Conservation (phyloP, 2,888 invertebrate species). For the Parnassius orleans region DNA sequence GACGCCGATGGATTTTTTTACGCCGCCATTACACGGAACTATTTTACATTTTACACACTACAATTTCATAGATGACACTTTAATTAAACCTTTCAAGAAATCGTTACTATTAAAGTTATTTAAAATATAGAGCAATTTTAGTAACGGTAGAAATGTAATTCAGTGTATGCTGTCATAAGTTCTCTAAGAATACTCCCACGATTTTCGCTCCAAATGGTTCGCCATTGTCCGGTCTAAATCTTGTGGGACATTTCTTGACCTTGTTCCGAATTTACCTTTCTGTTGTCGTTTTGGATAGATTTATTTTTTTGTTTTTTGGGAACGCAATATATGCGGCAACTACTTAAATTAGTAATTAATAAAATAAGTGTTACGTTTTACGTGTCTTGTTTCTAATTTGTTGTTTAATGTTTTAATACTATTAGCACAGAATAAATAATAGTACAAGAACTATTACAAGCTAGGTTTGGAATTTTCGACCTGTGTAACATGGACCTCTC, state of each 20-base stretch:
- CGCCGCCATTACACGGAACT: too few species aligned
- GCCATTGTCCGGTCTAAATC: conserved; percentile 62
- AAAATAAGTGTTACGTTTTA: background rate
- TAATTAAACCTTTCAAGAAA: background rate
- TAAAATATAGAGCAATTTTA: conserved; percentile 11
- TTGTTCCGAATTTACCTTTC: conserved; percentile 60
- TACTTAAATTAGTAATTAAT: conserved; percentile 12
- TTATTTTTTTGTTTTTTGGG: conserved; percentile 32
- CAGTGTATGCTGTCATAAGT: conserved; percentile 39
- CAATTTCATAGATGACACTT: too few species aligned
- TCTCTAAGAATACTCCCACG: conserved; percentile 71
- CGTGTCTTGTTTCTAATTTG: too few species aligned
- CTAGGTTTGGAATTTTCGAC: too few species aligned
- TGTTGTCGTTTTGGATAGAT: conserved; percentile 33
- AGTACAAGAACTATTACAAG: too few species aligned
- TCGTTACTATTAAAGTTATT: conserved; percentile 11
- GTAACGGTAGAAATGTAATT: conserved; percentile 33
- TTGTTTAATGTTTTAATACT: too few species aligned
- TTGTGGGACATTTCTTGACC: conserved; percentile 72
- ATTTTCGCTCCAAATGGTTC: conserved; percentile 52
- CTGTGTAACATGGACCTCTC: too few species aligned
- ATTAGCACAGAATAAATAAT: too few species aligned
- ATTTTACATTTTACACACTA: too few species aligned
- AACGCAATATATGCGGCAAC: conserved; percentile 22
- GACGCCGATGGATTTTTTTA: too few species aligned